Evolutionary conservation across 30 jellyfish, hydroid and myxozoan species (phyloP).

Genomic region (Chironex yamaguchii): DNA sequence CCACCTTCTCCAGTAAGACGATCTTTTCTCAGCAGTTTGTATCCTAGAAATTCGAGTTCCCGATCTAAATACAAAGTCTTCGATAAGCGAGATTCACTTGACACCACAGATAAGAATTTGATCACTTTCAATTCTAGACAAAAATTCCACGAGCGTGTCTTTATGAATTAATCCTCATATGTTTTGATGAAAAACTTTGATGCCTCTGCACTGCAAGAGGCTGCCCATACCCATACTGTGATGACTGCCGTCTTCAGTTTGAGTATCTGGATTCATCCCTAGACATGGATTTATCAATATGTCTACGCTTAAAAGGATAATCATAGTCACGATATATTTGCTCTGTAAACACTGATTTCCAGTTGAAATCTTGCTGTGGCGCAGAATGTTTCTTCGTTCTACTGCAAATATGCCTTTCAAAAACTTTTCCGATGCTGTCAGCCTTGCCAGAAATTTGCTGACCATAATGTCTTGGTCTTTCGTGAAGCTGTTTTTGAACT

Average conservation of each 20-base stretch:
- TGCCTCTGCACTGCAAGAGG: too few relatives aligned
- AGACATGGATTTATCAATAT: background rate
- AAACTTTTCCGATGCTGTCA: background rate
- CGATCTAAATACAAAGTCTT: slow-evolving; percentile 16
- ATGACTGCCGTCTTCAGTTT: too few relatives aligned
- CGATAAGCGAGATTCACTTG: slow-evolving; percentile 10
- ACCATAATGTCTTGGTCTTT: too few relatives aligned
- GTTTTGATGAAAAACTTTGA: slow-evolving; percentile 22
- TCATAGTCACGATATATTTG: slow-evolving; percentile 7
- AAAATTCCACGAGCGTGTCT: slow-evolving; percentile 29
- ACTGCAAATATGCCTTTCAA: slow-evolving; percentile 1
- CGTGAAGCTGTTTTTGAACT: too few relatives aligned
- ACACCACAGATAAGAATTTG: slow-evolving; percentile 18
- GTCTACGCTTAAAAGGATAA: slow-evolving; percentile 17
- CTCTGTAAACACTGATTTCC: slow-evolving; percentile 14
- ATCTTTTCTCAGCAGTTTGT: slow-evolving; percentile 27
- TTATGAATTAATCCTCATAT: slow-evolving; percentile 19
- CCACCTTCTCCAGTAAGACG: slow-evolving; percentile 50
- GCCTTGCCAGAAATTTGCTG: too few relatives aligned
- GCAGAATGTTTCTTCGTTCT: slow-evolving; percentile 7
- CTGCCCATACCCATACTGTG: too few relatives aligned
- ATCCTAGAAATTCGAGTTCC: slow-evolving; percentile 31
- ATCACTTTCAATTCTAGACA: slow-evolving; percentile 3
- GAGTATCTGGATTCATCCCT: slow-evolving; percentile 7
- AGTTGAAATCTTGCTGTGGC: slow-evolving; percentile 9